Base-by-base conservation (phyloP, 2,888 invertebrate genomes). In the Rutpela maculata region DNA sequence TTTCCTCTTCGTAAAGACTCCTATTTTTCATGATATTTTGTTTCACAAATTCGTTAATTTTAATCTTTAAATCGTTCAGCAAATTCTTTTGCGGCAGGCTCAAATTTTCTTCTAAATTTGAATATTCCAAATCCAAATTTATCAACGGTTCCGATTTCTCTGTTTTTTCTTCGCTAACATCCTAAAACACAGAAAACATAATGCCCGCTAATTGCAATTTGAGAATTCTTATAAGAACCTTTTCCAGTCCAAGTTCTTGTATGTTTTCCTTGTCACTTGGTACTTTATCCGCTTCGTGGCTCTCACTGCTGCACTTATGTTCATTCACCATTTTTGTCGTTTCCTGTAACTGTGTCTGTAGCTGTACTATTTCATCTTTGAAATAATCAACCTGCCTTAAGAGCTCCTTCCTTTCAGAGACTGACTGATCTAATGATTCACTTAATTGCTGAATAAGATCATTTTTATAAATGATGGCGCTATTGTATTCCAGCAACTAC, bases 401-500 rank as follows among this genome's bases (percentile, higher is more conserved):
- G 60, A 95, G 89, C 77, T 92, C 91, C 84, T 94, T 93, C 76
- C 93, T 91, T 70, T 93, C 92, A 26, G 90, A 89, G 50, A 93
- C 89, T 0, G 94, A 93, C 86, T 93, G 93, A 89, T 95, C 93
- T 84, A 96, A 91, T 38, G 95, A 93, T 84, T 93, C 91, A 80
- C 93, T 94, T 76, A 96, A 91, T 89, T 95, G 93, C 85, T 93
- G 92, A 82, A 96, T 95, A 85, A 94, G 88, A 84, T 92, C 91
- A 86, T 95, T 95, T 85, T 95, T 93, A 82, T 93, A 92, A 12
- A 91, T 90, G 76, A 96, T 90, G 83, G 94, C 94, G 84, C 91
- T 92, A 88, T 95, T 94, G 88, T 94, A 95, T 89, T 95, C 95
- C 88, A 93, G 92, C 85, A 95, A 91, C 95, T 95, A 90, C 18